Evolutionary conservation across 2,888 invertebrate species (phyloP).

Genomic region (Scaeva pyrastri): DNA sequence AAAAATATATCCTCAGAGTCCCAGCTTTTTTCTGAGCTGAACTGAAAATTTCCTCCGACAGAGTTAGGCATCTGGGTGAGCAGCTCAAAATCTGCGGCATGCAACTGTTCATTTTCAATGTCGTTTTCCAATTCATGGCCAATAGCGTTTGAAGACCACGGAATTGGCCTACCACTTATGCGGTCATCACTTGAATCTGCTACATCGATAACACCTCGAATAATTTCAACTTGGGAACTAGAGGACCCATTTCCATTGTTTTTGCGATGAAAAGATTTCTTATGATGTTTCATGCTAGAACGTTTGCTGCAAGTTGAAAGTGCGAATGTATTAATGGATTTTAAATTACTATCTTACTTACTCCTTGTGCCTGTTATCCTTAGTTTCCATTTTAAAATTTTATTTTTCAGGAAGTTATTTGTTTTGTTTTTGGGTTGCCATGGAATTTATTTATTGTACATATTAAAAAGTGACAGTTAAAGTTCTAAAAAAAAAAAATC

Average conservation of each 20-base stretch:
- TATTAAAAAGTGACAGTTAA: no score
- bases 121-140: conserved; percentile 77
- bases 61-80: conserved; percentile 82
- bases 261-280: conserved; percentile 64
- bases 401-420: conserved; percentile 59
- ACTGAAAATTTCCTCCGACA: conserved; percentile 83
- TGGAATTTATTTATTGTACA: neutral
- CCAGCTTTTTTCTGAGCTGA: conserved; percentile 84
- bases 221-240: conserved; percentile 78
- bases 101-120: conserved; percentile 80
- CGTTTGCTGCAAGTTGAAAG: conserved; percentile 78
- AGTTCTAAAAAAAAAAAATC: no score
- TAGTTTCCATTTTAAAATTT: conserved; percentile 78
- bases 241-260: conserved; percentile 79
- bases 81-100: conserved; percentile 82
- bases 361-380: conserved; percentile 82
- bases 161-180: conserved; percentile 78
- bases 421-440: conserved; percentile 59
- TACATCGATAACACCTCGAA: conserved; percentile 81
- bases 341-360: conserved; percentile 76
- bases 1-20: conserved; percentile 80
- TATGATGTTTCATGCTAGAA: conserved; percentile 80
- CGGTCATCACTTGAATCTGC: conserved; percentile 83
- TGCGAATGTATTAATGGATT: conserved; percentile 30
- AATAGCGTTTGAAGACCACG: conserved; percentile 77